Evolutionary conservation across 2,113 vertebrate genomes (phyloP).

Genomic region (Lipotes vexillifer): DNA sequence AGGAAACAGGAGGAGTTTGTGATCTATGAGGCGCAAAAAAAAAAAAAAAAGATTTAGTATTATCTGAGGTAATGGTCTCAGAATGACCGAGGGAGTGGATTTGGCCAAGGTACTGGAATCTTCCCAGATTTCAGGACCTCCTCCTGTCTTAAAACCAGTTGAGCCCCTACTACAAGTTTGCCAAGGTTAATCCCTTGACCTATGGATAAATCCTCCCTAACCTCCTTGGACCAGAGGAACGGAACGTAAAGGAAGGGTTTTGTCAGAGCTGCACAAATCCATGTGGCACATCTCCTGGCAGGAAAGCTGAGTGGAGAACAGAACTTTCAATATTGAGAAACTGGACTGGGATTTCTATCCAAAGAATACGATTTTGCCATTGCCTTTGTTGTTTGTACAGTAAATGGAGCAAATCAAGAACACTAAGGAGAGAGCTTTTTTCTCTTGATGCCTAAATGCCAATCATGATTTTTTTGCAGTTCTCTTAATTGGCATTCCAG

Average conservation of each 20-base stretch:
- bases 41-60: neutral
- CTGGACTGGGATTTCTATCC: neutral
- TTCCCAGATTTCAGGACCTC: neutral
- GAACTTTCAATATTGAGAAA: neutral
- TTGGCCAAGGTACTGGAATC: neutral
- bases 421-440: neutral
- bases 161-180: neutral
- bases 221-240: neutral
- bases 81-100: neutral
- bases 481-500: neutral
- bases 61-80: neutral
- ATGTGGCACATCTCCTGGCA: neutral
- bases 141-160: neutral
- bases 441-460: neutral
- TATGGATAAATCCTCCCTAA: neutral
- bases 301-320: neutral
- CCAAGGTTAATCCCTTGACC: neutral
- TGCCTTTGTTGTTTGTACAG: neutral
- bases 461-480: neutral
- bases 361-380: conserved; percentile 7
- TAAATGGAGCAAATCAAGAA: neutral
- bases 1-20: neutral
- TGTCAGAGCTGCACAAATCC: neutral
- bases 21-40: neutral
- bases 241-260: neutral